Conservation (phyloP, 2,113 vertebrate species). For the Passerina amoena region DNA sequence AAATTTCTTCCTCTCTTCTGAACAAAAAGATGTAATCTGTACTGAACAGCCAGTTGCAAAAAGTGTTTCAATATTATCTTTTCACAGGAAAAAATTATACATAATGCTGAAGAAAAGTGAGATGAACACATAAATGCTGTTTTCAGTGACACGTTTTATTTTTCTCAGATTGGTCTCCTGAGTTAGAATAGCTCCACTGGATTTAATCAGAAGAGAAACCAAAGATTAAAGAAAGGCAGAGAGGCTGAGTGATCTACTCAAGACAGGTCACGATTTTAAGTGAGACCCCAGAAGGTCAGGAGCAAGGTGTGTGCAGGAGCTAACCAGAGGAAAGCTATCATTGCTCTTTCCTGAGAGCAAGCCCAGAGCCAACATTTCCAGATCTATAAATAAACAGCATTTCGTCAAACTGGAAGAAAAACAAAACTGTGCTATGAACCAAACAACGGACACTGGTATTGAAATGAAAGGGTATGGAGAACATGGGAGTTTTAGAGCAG, state of each 20-base stretch:
- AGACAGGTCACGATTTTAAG: neutral
- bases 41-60: neutral
- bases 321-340: neutral
- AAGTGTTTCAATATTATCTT: constrained; percentile 1
- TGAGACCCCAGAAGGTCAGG: neutral
- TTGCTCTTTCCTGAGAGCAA: neutral
- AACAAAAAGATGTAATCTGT: neutral
- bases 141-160: neutral
- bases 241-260: neutral
- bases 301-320: neutral
- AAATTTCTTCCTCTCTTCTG: neutral
- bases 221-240: neutral
- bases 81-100: constrained; percentile 16
- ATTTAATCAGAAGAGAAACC: neutral
- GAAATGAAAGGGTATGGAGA: neutral
- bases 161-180: neutral
- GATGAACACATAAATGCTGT: constrained; percentile 15
- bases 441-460: neutral
- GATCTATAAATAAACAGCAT: neutral
- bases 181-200: neutral
- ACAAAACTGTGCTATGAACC: neutral
- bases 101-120: neutral
- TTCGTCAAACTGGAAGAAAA: neutral
- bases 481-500: constrained; percentile 4
- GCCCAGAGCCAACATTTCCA: neutral